These are phyloP conservation scores for Anabas testudineus DNA, from an alignment of 2,797 vertebrate species.

Conservation along the genomic window DNA sequence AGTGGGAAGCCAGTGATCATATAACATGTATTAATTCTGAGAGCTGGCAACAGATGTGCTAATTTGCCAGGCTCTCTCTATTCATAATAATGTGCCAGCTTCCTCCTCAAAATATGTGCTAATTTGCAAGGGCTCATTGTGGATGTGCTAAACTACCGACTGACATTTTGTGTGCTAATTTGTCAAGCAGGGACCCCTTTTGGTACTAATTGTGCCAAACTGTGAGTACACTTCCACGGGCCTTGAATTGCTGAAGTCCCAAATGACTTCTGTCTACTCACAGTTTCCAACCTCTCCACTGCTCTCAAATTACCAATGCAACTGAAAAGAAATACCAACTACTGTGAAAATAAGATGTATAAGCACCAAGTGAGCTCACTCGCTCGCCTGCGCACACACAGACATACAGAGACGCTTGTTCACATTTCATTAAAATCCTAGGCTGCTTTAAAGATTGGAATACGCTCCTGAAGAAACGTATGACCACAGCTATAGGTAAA, in stretches of 20 bases:
- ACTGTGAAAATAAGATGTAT: slow-evolving; percentile 62
- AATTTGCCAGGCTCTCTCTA: slow-evolving; percentile 72
- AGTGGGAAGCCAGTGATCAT: slow-evolving; percentile 68
- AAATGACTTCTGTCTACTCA: slow-evolving; percentile 66
- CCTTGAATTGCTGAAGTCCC: slow-evolving; percentile 69
- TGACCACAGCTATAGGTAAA: slow-evolving; percentile 14
- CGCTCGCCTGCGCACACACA: slow-evolving; percentile 1
- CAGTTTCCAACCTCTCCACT: slow-evolving; percentile 62
- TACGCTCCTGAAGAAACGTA: slow-evolving; percentile 40
- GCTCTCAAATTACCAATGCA: slow-evolving; percentile 60
- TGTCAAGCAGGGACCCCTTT: slow-evolving; percentile 80
- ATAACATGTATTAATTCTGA: slow-evolving; percentile 72
- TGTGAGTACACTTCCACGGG: slow-evolving; percentile 77
- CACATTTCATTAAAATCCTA: slow-evolving; percentile 26
- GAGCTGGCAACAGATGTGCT: slow-evolving; percentile 78
- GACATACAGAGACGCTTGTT: neutral
- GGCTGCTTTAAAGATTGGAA: slow-evolving; percentile 40
- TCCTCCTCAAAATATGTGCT: slow-evolving; percentile 78
- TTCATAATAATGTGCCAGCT: slow-evolving; percentile 74
- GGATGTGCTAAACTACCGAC: slow-evolving; percentile 77
- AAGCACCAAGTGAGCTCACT: slow-evolving; percentile 29
- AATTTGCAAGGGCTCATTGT: slow-evolving; percentile 77
- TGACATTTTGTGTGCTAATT: slow-evolving; percentile 84
- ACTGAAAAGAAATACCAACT: slow-evolving; percentile 59
- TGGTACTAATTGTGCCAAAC: slow-evolving; percentile 81